A percentile compares a stretch with the other conserved stretches of the same genome.
phyloP scores from a whole-genome alignment of 2,888 invertebrate genomes.

The Apodemia mormo region DNA sequence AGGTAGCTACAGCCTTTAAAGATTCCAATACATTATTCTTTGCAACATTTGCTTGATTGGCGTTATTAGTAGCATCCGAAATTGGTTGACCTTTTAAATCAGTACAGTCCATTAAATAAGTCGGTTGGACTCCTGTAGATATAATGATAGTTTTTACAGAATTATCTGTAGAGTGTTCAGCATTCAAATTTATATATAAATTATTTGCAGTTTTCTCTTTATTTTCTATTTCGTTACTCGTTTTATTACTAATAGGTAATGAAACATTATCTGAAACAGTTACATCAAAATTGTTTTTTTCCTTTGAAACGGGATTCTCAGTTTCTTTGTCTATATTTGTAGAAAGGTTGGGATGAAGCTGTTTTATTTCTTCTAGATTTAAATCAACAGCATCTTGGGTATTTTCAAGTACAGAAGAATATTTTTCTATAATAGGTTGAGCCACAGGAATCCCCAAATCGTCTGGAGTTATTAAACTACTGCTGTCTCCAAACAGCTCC shows the following conservation, averaged over 20 bases:
- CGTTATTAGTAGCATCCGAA: slow-evolving; percentile 11
- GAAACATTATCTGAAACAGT: too few species aligned
- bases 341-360: background rate
- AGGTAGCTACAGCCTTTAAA: slow-evolving; percentile 60
- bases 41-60: background rate
- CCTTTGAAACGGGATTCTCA: too few species aligned
- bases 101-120: slow-evolving; percentile 17
- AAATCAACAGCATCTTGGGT: slow-evolving; percentile 60
- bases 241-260: too few species aligned
- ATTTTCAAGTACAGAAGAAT: slow-evolving; percentile 55
- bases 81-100: background rate
- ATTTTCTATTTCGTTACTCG: background rate
- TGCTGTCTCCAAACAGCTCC: slow-evolving; percentile 70
- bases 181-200: slow-evolving; percentile 27
- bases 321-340: too few species aligned
- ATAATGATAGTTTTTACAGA: slow-evolving; percentile 49
- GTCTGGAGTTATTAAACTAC: slow-evolving; percentile 69
- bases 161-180: slow-evolving; percentile 34
- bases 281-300: too few species aligned
- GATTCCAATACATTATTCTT: background rate
- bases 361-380: slow-evolving; percentile 36
- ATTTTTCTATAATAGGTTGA: slow-evolving; percentile 42
- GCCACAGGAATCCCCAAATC: slow-evolving; percentile 57
- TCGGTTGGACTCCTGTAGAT: slow-evolving; percentile 55
- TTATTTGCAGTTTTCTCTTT: background rate